A percentile compares a stretch with the other conserved stretches of the same genome.
Evolutionary conservation across 2,113 vertebrate species (phyloP).

Genomic region (Petrocephalus zakoni): DNA sequence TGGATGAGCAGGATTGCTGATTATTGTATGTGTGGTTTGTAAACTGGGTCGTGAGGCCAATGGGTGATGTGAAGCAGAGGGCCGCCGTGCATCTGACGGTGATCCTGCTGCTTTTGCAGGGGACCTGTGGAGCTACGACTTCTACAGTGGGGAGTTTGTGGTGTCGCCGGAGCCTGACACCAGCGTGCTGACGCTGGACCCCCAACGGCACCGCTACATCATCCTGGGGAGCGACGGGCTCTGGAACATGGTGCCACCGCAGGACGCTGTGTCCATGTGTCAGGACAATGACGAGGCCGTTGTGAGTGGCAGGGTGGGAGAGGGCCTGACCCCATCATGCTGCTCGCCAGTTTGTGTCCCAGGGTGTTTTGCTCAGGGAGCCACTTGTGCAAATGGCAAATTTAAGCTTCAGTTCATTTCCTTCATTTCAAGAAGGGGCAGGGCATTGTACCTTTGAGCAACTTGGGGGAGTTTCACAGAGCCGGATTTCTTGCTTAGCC

Average conservation of each 20-base stretch:
- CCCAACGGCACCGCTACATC: conserved; percentile 84
- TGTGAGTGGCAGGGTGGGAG: conserved; percentile 38
- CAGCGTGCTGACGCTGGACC: conserved; percentile 85
- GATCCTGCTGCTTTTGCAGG: conserved; percentile 52
- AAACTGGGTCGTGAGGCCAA: not conserved
- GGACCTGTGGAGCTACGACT: conserved; percentile 97
- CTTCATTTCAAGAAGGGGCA: not conserved
- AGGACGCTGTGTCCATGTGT: conserved; percentile 90
- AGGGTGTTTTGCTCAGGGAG: no score
- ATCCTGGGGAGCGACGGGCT: conserved; percentile 95
- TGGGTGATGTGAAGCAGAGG: not conserved
- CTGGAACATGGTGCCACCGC: conserved; percentile 97
- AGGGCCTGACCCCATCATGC: no score
- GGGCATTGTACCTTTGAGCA: not conserved
- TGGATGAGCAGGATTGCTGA: not conserved
- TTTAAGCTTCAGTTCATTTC: not conserved
- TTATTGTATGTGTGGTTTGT: not conserved
- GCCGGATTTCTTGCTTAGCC: not conserved
- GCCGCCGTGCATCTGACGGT: not conserved
- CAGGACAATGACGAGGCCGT: conserved; percentile 82
- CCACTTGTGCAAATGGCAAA: not conserved
- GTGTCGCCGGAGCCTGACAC: conserved; percentile 96
- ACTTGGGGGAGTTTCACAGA: not conserved
- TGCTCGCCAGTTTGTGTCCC: no score
- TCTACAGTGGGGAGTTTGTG: conserved; percentile 95